A percentile compares a stretch with the other conserved stretches of the same genome.
Evolutionary conservation across 2,888 invertebrate genomes (phyloP).

Genomic region (Napeogenes sylphis): DNA sequence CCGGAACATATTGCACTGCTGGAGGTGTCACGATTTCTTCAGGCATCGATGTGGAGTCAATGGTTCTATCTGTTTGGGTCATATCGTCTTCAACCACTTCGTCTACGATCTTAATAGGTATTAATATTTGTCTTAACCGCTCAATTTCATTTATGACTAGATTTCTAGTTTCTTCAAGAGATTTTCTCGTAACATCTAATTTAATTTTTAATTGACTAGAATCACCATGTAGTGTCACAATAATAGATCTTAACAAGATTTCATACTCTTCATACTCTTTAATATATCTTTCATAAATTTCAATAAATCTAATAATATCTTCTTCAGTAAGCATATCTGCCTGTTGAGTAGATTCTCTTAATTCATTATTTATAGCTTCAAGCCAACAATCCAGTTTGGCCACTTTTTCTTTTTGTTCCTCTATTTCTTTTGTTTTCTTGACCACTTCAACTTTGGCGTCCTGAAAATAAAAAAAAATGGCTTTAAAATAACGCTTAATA

Average conservation of each 20-base stretch:
- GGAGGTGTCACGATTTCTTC: conserved; percentile 79
- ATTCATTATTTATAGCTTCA: conserved; percentile 67
- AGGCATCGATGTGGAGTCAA: conserved; percentile 84
- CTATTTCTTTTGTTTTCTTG: conserved; percentile 57
- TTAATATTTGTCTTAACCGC: conserved; percentile 68
- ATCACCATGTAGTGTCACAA: conserved; percentile 66
- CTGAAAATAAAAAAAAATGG: conserved; percentile 46
- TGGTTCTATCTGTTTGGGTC: conserved; percentile 79
- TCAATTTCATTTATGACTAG: conserved; percentile 80
- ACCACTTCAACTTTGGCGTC: conserved; percentile 66
- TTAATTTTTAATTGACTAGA: conserved; percentile 76
- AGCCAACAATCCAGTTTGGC: conserved; percentile 72
- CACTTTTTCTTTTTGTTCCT: conserved; percentile 62
- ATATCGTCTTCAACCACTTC: conserved; percentile 67
- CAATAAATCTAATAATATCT: conserved; percentile 65
- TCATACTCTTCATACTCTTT: conserved; percentile 70
- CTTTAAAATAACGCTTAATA: too few relatives aligned
- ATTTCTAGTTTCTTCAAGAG: conserved; percentile 80
- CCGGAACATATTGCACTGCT: conserved; percentile 42
- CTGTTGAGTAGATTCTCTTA: conserved; percentile 65
- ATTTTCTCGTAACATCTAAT: conserved; percentile 72
- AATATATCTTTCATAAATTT: conserved; percentile 68
- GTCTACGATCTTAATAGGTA: conserved; percentile 54
- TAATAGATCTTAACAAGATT: conserved; percentile 62
- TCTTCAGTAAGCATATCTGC: conserved; percentile 58